A percentile compares a stretch with the other conserved stretches of the same genome.
Conservation (phyloP, 2,113 vertebrate species). For the Balaeniceps rex region DNA sequence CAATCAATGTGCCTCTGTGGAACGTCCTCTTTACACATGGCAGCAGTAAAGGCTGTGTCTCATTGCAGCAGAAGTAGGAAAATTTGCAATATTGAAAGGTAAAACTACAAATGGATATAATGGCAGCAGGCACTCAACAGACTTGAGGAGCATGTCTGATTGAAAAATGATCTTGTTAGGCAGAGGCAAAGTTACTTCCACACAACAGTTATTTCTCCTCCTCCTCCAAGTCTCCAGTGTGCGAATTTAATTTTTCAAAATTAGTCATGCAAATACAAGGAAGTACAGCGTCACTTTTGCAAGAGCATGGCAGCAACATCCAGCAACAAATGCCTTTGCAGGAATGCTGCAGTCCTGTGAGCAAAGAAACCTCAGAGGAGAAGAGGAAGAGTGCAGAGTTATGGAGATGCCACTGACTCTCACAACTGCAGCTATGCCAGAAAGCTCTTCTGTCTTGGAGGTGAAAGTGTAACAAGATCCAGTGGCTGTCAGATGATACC, state of each 20-base stretch:
- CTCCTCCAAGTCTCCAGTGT: background rate
- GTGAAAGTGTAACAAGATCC: background rate
- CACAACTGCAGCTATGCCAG: background rate
- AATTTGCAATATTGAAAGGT: background rate
- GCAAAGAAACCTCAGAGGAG: background rate
- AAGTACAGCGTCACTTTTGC: background rate
- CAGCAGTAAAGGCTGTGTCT: background rate
- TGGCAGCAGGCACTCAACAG: background rate
- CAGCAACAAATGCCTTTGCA: background rate
- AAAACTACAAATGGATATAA: background rate
- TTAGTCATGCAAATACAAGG: background rate
- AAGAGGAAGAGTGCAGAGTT: background rate
- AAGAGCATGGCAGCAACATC: background rate
- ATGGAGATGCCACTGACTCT: background rate
- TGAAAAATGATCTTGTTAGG: background rate
- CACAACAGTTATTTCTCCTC: background rate
- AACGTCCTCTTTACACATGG: background rate
- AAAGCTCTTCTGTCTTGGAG: background rate
- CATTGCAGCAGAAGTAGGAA: background rate
- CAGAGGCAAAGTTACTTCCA: background rate
- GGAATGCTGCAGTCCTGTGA: background rate
- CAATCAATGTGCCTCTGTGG: background rate
- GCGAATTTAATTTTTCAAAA: background rate
- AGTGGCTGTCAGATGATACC: background rate
- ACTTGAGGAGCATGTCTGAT: background rate